Evolutionary conservation across 1,140 invertebrate species (phyloP).

Genomic region (Wiebesia pumilae): DNA sequence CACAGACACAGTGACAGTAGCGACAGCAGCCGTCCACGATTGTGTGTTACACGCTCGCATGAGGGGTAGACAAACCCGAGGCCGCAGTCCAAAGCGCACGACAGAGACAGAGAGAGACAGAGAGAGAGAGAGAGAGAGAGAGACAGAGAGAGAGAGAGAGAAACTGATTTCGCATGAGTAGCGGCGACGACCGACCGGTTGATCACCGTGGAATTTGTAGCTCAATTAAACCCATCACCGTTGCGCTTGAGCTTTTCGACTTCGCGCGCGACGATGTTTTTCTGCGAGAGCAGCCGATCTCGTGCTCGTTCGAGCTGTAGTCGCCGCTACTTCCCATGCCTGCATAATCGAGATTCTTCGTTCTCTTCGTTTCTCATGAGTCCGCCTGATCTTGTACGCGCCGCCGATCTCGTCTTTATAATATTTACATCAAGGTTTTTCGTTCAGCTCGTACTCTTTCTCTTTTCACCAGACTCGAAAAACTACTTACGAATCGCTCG

Average conservation of each 20-base stretch:
- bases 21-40: not conserved
- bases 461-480: not conserved
- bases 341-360: constrained; percentile 47
- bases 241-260: constrained; percentile 56
- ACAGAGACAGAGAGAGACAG: not conserved
- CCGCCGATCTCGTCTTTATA: constrained; percentile 28
- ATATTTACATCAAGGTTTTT: constrained; percentile 35
- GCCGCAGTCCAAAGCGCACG: not conserved
- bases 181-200: constrained; percentile 68
- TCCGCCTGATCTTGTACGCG: not conserved
- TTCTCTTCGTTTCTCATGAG: constrained; percentile 14
- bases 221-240: constrained; percentile 71
- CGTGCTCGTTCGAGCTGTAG: not conserved
- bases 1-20: constrained; percentile 17
- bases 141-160: constrained; percentile 13
- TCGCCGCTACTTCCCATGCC: constrained; percentile 3
- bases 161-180: constrained; percentile 72
- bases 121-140: constrained; percentile 6
- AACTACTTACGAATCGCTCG: not conserved
- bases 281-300: not conserved
- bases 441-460: not conserved
- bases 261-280: constrained; percentile 26
- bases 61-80: constrained; percentile 6
- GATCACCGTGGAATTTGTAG: constrained; percentile 75
- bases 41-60: not conserved